Base-by-base conservation (phyloP, 2,113 vertebrate genomes). In the Chinchilla lanigera region DNA sequence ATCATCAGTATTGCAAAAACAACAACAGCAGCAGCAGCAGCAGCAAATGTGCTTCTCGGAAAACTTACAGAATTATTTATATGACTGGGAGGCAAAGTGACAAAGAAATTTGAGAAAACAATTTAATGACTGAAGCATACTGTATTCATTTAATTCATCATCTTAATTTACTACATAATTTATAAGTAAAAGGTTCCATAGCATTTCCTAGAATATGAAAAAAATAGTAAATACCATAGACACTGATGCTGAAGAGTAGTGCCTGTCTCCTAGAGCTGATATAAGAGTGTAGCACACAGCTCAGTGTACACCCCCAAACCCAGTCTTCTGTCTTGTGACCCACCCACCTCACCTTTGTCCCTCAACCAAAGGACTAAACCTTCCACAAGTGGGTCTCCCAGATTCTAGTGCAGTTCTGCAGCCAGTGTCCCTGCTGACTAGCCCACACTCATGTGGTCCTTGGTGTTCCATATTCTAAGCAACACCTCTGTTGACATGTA, bases 101-200 rank as follows among this genome's bases (percentile, higher is more conserved):
- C 52, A 67, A 78, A 52, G 50, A 86, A 38, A 92, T 10, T 17
- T 33, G 7, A 19, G 35, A 81, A 87, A 90, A 9, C 41, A 94
- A 44, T 61, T 83, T 87, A 73, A 90, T 24, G 41, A 77, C 3
- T 22, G 41, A 93, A 85, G 58, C 12, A 8, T 63, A 65, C 14
- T 75, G 22, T 69, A 82, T 86, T 80, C 10, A 71, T 50, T 86
- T 83, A 65, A 73, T 41, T 30, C 9, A 54, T 0, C 26, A 20
- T n/a, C 28, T 65, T 92, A 90, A 92, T 71, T 83, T 96, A 44
- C 69, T 12, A 44, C 3, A 8, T 28, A 83, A 41, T 92, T 97
- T 30, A 3, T 71, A 20, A 69, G 13, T 33, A 89, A 88, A 75
- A 10, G 41, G 28, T 47, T 24, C 22, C 44, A 19, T 35, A 38